These are phyloP conservation scores for Nipponia nippon DNA, from an alignment of 2,113 vertebrate genomes.

Conservation along the genomic window DNA sequence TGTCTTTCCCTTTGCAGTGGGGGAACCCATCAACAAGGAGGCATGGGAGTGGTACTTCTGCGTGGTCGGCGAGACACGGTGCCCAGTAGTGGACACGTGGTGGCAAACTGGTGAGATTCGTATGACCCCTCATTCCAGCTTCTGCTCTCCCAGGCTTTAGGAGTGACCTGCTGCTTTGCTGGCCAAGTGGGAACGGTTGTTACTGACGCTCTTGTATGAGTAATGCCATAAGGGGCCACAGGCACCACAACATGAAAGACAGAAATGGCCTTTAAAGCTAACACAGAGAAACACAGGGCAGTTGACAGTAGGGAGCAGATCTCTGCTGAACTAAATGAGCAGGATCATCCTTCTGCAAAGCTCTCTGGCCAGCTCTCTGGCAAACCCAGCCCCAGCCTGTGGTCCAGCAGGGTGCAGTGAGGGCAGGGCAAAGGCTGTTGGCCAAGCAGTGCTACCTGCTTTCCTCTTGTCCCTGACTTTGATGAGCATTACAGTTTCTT, in stretches of 20 bases:
- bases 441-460: neutral
- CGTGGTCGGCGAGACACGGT: slow-evolving; percentile 82
- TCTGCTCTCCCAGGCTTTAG: neutral
- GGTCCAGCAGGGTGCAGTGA: neutral
- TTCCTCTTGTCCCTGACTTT: neutral
- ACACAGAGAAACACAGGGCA: neutral
- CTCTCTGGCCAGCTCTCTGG: neutral
- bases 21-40: slow-evolving; percentile 89
- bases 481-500: neutral
- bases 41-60: slow-evolving; percentile 89
- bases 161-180: neutral
- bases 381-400: neutral
- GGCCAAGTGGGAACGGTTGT: neutral
- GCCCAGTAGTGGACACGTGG: slow-evolving; percentile 89
- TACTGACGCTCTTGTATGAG: neutral
- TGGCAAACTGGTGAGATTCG: slow-evolving; percentile 88
- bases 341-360: neutral
- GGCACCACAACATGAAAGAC: neutral
- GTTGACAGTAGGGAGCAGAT: neutral
- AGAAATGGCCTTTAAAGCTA: neutral
- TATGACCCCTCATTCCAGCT: neutral
- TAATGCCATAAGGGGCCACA: neutral
- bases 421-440: neutral
- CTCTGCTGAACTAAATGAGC: neutral
- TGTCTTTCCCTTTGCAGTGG: slow-evolving; percentile 73